Evolutionary conservation across 2,797 vertebrate species (phyloP).

Genomic region (Agapornis canus): DNA sequence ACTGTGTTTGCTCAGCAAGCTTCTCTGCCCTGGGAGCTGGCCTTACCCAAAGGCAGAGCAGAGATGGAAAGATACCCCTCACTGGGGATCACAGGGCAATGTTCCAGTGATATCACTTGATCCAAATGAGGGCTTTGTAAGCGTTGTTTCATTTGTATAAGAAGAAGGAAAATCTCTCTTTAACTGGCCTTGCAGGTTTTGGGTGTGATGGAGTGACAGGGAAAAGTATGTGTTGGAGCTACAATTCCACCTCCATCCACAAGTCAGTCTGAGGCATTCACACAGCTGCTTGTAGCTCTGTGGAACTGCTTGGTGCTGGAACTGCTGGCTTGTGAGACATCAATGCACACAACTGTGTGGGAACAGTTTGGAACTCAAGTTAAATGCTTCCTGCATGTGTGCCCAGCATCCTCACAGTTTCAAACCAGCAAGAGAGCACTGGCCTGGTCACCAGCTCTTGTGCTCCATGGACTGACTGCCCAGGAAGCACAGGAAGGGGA

Average conservation of each 20-base stretch:
- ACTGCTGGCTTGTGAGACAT: neutral
- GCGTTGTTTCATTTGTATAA: neutral
- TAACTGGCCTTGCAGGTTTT: neutral
- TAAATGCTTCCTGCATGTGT: neutral
- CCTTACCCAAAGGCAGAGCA: constrained; percentile 3
- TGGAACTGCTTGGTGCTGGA: neutral
- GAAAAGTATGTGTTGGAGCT: neutral
- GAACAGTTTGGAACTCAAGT: neutral
- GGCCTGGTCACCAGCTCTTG: neutral
- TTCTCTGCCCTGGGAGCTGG: neutral
- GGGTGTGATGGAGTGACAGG: neutral
- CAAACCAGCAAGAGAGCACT: neutral
- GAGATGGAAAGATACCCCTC: neutral
- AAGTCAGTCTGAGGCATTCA: accelerated
- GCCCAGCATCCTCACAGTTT: neutral
- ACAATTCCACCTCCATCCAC: neutral
- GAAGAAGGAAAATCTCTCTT: neutral
- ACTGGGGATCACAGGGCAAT: neutral
- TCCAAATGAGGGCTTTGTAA: neutral
- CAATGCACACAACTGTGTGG: neutral
- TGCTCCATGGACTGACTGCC: neutral
- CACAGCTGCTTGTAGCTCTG: neutral
- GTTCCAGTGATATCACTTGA: neutral
- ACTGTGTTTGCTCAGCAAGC: neutral
- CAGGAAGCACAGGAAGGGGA: neutral